Percentiles rank a stretch among this genome's conserved stretches.
Conservation (phyloP, 2,888 invertebrate species). For the Macrophya annulata region DNA sequence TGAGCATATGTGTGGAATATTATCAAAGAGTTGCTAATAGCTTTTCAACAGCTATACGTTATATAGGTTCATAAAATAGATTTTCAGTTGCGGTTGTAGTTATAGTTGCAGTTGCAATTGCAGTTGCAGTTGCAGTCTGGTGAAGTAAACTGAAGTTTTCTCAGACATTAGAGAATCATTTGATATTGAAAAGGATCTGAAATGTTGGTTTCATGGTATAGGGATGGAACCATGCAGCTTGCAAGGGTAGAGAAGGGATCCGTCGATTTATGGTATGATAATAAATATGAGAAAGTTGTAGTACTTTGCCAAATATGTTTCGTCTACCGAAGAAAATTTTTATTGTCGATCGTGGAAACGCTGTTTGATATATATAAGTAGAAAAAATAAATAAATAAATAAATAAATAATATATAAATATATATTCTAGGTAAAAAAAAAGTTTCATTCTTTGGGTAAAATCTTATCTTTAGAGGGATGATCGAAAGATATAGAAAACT, state of each 20-base stretch:
- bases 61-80: background rate
- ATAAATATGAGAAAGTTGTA: constrained; percentile 28
- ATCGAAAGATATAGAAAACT: constrained; percentile 24
- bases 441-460: background rate
- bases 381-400: too few relatives aligned
- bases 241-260: background rate
- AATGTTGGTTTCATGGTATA: background rate
- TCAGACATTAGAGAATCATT: background rate
- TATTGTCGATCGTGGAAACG: constrained; percentile 34
- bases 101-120: background rate
- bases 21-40: background rate
- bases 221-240: background rate
- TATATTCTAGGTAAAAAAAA: background rate
- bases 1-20: background rate
- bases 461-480: background rate
- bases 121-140: background rate
- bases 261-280: background rate
- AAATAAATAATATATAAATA: too few relatives aligned
- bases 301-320: background rate
- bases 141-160: background rate
- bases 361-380: background rate
- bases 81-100: background rate
- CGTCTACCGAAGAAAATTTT: constrained; percentile 21
- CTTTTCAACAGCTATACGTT: background rate
- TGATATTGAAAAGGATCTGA: background rate